Evolutionary conservation across 1,140 invertebrate species (phyloP).

Genomic region (fruit fly (Drosophila melanogaster)): Release_6_plus_ISO1_MT NT_037436.4:20940001-20940500

Average conservation of each 20-base stretch:
- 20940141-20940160: conserved; percentile 81
- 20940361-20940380: too few relatives aligned
- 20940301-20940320: too few relatives aligned
- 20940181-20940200: conserved; percentile 46
- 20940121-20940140: conserved; percentile 75
- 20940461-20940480: too few relatives aligned
- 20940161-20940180: conserved; percentile 80
- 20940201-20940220: conserved; percentile 56
- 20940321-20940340: too few relatives aligned
- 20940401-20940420: too few relatives aligned
- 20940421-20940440: too few relatives aligned
- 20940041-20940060: neutral
- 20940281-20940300: neutral
- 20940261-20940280: conserved; percentile 7
- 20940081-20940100: conserved; percentile 62
- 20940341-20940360: too few relatives aligned
- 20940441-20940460: neutral
- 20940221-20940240: conserved; percentile 50
- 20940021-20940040: conserved; percentile 1
- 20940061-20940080: neutral
- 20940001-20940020: conserved; percentile 48
- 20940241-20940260: conserved; percentile 11
- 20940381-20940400: too few relatives aligned
- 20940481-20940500: too few relatives aligned
- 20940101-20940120: conserved; percentile 28